A percentile compares a stretch with the other conserved stretches of the same genome.
phyloP scores from a whole-genome alignment of 1,140 invertebrate species.

The Bursaphelenchus mucronatus region DNA sequence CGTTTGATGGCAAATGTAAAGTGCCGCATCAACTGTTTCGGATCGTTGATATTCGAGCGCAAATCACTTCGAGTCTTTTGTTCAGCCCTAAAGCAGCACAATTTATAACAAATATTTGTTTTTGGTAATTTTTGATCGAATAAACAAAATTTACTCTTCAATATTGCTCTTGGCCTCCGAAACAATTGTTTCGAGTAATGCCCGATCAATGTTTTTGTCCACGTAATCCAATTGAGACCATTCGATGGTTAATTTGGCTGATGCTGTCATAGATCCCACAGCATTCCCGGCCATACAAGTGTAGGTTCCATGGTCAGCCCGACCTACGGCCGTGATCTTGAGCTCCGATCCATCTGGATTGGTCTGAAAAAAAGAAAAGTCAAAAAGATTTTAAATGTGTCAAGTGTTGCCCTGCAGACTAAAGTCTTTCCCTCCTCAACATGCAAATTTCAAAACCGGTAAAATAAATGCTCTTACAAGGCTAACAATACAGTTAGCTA shows the following conservation, averaged over 20 bases:
- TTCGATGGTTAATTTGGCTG: conserved; percentile 41
- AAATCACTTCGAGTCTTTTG: conserved; percentile 45
- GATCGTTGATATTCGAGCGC: conserved; percentile 11
- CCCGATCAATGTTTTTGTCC: conserved; percentile 41
- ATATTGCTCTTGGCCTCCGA: conserved; percentile 53
- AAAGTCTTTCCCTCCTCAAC: too few relatives aligned
- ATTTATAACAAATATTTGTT: too few relatives aligned
- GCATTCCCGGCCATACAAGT: conserved; percentile 59
- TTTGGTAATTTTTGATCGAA: neutral
- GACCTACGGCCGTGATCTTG: conserved; percentile 32
- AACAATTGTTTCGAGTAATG: conserved; percentile 51
- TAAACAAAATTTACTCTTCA: conserved; percentile 36
- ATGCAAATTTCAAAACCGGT: neutral
- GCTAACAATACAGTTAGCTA: too few relatives aligned
- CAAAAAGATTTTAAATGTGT: too few relatives aligned
- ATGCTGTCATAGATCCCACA: conserved; percentile 54
- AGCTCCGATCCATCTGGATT: conserved; percentile 49
- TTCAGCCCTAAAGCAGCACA: conserved; percentile 43
- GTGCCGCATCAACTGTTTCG: conserved; percentile 50
- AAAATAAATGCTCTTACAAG: neutral
- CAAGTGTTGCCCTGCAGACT: too few relatives aligned
- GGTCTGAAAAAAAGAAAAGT: too few relatives aligned
- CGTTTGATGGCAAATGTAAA: conserved; percentile 55
- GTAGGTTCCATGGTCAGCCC: conserved; percentile 45
- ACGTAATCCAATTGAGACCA: conserved; percentile 39